Percentiles rank a stretch among this genome's conserved stretches.
These are phyloP conservation scores for Mystacides longicornis DNA, from an alignment of 2,888 invertebrate genomes.

Conservation along the genomic window DNA sequence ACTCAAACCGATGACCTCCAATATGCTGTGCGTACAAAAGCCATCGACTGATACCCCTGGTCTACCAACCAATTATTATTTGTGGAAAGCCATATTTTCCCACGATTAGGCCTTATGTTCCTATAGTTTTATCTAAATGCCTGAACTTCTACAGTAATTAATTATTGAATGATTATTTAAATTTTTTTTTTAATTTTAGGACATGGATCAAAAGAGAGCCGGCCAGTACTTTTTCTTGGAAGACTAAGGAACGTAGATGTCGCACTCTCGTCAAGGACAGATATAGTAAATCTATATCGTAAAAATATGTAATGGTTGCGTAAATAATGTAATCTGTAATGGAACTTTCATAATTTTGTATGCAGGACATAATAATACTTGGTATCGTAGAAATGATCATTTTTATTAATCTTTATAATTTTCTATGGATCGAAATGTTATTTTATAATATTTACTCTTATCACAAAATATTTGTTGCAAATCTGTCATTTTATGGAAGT, in stretches of 20 bases:
- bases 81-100: no score
- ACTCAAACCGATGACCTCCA: no score
- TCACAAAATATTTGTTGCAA: neutral
- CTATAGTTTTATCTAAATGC: no score
- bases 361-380: neutral
- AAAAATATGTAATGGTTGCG: no score
- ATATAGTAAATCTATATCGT: no score
- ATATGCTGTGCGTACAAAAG: neutral
- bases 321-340: neutral
- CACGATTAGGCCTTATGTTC: no score
- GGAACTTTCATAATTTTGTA: neutral
- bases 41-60: no score
- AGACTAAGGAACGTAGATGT: constrained; percentile 52
- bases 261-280: neutral
- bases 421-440: no score
- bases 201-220: constrained; percentile 92
- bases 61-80: no score
- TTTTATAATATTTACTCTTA: no score
- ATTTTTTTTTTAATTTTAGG: constrained; percentile 52
- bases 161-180: no score
- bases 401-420: neutral
- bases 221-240: constrained; percentile 99
- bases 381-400: neutral
- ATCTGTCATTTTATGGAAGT: neutral
- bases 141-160: no score